Conservation (phyloP, 2,888 invertebrate genomes). For the Athalia cordata region DNA sequence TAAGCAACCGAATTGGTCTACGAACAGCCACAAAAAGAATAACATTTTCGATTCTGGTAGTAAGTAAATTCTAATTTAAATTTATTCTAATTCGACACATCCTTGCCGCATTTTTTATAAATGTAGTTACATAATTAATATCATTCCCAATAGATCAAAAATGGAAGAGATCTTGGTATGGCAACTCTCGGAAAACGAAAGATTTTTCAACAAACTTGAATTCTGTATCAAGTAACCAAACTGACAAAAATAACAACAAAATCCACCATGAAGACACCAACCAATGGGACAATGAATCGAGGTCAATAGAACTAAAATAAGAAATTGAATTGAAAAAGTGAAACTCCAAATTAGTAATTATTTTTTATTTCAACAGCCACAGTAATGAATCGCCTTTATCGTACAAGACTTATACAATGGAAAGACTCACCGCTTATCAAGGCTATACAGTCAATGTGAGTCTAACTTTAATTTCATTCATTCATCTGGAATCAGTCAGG, state of each 20-base stretch:
- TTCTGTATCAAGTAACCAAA: slow-evolving; percentile 37
- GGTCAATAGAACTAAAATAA: slow-evolving; percentile 48
- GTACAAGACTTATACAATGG: slow-evolving; percentile 51
- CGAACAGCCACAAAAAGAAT: slow-evolving; percentile 58
- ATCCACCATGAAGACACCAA: slow-evolving; percentile 50
- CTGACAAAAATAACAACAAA: slow-evolving; percentile 55
- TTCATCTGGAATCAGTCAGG: not conserved
- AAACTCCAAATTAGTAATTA: not conserved
- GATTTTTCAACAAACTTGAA: slow-evolving; percentile 34
- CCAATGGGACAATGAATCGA: slow-evolving; percentile 52
- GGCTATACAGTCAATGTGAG: slow-evolving; percentile 51
- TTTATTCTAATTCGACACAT: not conserved
- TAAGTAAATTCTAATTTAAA: slow-evolving; percentile 49
- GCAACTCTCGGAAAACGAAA: slow-evolving; percentile 14
- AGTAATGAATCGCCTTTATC: slow-evolving; percentile 36
- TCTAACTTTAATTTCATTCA: not conserved
- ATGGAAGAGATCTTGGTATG: slow-evolving; percentile 18
- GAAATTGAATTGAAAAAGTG: not conserved
- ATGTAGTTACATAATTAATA: not conserved
- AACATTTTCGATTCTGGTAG: slow-evolving; percentile 58
- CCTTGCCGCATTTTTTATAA: not conserved
- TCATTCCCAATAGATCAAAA: slow-evolving; percentile 22
- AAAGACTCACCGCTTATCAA: slow-evolving; percentile 47
- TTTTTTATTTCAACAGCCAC: slow-evolving; percentile 30
- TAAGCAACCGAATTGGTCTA: slow-evolving; percentile 51